Conservation (phyloP, 2,888 invertebrate species). For the Argynnis bischoffii region DNA sequence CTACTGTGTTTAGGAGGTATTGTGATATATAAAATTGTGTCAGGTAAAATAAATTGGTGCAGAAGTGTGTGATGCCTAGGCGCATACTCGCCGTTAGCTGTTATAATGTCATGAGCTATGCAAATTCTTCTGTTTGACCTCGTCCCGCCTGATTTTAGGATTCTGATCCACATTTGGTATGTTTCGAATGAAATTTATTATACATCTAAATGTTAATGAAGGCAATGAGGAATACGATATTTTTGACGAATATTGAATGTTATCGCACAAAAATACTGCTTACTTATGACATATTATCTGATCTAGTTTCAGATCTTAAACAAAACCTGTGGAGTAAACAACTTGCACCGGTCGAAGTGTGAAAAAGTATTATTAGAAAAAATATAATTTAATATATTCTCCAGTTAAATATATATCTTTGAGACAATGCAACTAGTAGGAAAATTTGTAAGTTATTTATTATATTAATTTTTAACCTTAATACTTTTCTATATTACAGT, state of each 20-base stretch:
- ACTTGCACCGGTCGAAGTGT: conserved; percentile 46
- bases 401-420: conserved; percentile 31
- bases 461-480: not conserved
- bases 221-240: conserved; percentile 66
- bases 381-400: conserved; percentile 22
- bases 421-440: conserved; percentile 50
- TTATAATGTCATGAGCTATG: conserved; percentile 63
- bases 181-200: conserved; percentile 72
- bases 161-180: conserved; percentile 72
- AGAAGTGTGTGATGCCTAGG: conserved; percentile 51
- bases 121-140: conserved; percentile 68
- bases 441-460: conserved; percentile 55
- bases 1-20: conserved; percentile 42
- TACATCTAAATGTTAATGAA: conserved; percentile 74
- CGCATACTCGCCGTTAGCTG: conserved; percentile 46
- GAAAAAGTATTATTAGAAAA: conserved; percentile 41
- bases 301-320: conserved; percentile 72
- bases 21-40: conserved; percentile 38
- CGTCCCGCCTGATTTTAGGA: conserved; percentile 69
- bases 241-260: conserved; percentile 61
- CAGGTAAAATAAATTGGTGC: conserved; percentile 48
- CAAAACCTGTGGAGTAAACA: conserved; percentile 64
- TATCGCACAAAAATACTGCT: conserved; percentile 55
- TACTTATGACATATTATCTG: conserved; percentile 59
- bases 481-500: not conserved